Percentiles rank a stretch among this genome's conserved stretches.
Conservation (phyloP, 2,888 invertebrate genomes). For the Molanna angustata region DNA sequence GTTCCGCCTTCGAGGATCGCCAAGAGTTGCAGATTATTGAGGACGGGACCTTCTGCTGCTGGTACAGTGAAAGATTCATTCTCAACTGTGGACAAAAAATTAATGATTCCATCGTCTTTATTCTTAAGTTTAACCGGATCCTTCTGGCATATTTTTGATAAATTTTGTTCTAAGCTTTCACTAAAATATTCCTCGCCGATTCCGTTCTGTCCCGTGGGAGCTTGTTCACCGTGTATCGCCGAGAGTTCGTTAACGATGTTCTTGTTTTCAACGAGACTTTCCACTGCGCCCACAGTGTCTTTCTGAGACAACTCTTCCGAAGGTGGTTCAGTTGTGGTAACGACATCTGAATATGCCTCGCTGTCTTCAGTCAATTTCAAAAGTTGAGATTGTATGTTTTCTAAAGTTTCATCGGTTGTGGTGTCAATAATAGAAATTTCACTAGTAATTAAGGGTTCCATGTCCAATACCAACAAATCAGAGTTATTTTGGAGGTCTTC, state of each 20-base stretch:
- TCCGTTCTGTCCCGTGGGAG: too few relatives aligned
- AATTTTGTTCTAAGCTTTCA: background rate
- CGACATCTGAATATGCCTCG: background rate
- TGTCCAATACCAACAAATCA: too few relatives aligned
- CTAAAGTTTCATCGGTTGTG: background rate
- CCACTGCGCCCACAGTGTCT: background rate
- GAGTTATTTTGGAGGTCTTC: too few relatives aligned
- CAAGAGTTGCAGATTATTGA: slow-evolving; percentile 22
- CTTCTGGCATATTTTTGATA: background rate
- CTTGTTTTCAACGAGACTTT: background rate
- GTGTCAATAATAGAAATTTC: too few relatives aligned
- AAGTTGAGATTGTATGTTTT: slow-evolving; percentile 9
- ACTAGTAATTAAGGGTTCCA: too few relatives aligned
- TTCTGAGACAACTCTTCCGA: background rate
- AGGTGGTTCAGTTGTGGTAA: background rate
- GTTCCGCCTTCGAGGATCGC: slow-evolving; percentile 28
- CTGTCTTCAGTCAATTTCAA: slow-evolving; percentile 2
- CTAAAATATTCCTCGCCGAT: background rate
- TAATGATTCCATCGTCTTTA: too few relatives aligned
- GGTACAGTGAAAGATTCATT: background rate
- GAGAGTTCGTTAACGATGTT: slow-evolving; percentile 12
- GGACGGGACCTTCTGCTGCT: slow-evolving; percentile 10
- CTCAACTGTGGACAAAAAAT: too few relatives aligned
- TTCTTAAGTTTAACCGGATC: background rate
- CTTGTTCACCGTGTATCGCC: slow-evolving; percentile 15